Conservation (phyloP, 64 coral and sea anemone species). For the Astreopora myriophthalma region DNA sequence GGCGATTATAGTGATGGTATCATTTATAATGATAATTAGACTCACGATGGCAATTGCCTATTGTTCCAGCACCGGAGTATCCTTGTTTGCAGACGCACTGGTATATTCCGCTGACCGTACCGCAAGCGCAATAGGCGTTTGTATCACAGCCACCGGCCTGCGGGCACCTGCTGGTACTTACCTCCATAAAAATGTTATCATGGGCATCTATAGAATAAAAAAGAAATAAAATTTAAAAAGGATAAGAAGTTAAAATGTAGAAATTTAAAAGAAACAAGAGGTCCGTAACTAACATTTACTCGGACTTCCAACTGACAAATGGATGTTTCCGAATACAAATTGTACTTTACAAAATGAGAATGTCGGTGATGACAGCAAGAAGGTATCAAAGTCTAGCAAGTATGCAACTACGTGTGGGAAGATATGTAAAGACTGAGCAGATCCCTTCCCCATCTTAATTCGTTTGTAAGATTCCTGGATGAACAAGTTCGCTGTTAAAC, state of each 20-base stretch:
- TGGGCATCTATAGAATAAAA: conserved; percentile 70
- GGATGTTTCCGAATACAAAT: no score
- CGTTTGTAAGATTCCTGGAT: no score
- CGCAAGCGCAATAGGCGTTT: conserved; percentile 87
- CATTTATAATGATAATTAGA: neutral
- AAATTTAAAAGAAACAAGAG: neutral
- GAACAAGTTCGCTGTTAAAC: no score
- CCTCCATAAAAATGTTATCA: conserved; percentile 76
- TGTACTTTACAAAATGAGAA: no score
- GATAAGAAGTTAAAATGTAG: neutral
- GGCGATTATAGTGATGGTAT: no score
- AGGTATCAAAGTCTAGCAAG: no score
- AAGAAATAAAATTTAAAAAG: neutral
- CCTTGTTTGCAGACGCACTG: conserved; percentile 86
- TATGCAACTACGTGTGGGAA: no score
- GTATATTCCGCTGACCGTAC: conserved; percentile 93
- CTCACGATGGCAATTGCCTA: conserved; percentile 75
- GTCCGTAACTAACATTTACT: no score
- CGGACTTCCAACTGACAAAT: no score
- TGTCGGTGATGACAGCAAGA: no score
- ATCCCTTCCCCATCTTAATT: no score
- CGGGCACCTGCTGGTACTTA: conserved; percentile 59
- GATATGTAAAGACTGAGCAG: no score
- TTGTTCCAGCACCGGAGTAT: conserved; percentile 64
- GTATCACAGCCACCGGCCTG: conserved; percentile 61